Evolutionary conservation across 1,140 invertebrate species (phyloP).

Genomic region (Linepithema humile): DNA sequence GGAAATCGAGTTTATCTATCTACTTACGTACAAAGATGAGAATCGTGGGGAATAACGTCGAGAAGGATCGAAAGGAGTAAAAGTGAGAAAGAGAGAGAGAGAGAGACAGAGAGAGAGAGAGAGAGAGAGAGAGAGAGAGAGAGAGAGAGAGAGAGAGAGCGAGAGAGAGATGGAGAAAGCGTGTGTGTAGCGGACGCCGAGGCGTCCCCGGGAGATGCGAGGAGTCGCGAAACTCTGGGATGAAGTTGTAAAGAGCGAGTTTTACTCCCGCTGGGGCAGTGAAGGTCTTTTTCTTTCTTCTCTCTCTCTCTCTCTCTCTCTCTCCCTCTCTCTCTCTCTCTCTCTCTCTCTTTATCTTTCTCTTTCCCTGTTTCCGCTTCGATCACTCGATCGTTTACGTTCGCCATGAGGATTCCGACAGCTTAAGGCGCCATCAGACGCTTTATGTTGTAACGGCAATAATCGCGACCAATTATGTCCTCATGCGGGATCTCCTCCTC

Average conservation of each 20-base stretch:
- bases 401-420: conserved; percentile 4
- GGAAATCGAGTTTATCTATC: conserved; percentile 67
- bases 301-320: neutral
- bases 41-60: conserved; percentile 21
- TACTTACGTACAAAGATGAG: conserved; percentile 62
- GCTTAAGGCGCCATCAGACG: conserved; percentile 71
- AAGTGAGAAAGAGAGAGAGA: neutral
- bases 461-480: conserved; percentile 82
- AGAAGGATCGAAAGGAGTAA: neutral
- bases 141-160: neutral
- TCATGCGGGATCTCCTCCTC: conserved; percentile 81
- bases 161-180: neutral
- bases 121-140: neutral
- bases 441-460: conserved; percentile 81
- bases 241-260: conserved; percentile 14
- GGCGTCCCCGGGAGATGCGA: neutral
- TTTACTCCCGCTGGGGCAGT: conserved; percentile 19
- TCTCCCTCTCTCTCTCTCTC: conserved; percentile 6
- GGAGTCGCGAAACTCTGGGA: conserved; percentile 3
- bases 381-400: neutral
- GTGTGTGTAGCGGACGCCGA: neutral
- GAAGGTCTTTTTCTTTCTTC: conserved; percentile 26
- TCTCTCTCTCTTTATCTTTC: neutral
- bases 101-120: neutral
- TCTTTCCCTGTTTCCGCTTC: neutral